phyloP scores from a whole-genome alignment of 2,888 invertebrate species.

The Pyrochroa serraticornis region DNA sequence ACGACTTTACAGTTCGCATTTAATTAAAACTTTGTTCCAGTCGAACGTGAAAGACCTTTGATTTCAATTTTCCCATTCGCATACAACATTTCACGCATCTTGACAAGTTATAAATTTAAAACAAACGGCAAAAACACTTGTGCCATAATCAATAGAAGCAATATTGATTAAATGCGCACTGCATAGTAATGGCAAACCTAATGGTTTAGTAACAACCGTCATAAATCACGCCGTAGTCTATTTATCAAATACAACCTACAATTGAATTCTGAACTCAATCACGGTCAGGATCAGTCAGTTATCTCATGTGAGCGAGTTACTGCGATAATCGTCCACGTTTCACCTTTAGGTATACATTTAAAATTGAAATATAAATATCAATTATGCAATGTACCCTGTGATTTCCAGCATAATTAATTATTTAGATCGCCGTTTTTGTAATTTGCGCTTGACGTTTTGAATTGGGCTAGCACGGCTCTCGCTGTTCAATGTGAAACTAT shows the following conservation, averaged over 20 bases:
- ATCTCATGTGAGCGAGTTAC: conserved; percentile 7
- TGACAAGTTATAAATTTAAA: background rate
- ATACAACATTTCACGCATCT: background rate
- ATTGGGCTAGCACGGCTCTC: conserved; percentile 26
- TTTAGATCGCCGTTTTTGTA: conserved; percentile 17
- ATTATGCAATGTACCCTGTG: conserved; percentile 35
- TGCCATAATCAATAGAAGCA: conserved; percentile 7
- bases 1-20: conserved; percentile 8
- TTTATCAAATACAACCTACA: conserved; percentile 12
- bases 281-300: conserved; percentile 8
- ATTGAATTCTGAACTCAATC: conserved; percentile 11
- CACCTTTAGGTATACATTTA: conserved; percentile 36
- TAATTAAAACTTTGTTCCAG: conserved; percentile 4
- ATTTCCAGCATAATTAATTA: conserved; percentile 38
- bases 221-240: conserved; percentile 9
- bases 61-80: conserved; percentile 6
- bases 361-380: conserved; percentile 44
- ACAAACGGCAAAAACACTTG: background rate
- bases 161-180: conserved; percentile 10
- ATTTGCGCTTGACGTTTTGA: conserved; percentile 36
- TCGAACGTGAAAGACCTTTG: background rate
- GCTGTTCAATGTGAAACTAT: background rate
- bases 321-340: conserved; percentile 36
- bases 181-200: conserved; percentile 10
- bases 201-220: conserved; percentile 10